Evolutionary conservation across 2,113 vertebrate species (phyloP).

Genomic region (Chaetorhynchus papuensis): DNA sequence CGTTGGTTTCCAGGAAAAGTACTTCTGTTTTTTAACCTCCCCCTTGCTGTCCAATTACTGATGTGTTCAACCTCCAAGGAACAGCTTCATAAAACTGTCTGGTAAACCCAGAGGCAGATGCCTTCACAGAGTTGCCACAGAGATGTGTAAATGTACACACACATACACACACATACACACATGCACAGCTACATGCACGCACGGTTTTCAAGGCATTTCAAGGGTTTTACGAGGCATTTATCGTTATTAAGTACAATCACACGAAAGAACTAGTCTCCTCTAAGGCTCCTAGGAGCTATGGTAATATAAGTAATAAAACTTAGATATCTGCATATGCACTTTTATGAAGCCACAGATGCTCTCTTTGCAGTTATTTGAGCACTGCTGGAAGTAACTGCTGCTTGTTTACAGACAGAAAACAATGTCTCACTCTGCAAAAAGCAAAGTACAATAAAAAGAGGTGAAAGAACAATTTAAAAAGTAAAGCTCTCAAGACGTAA

Average conservation of each 20-base stretch:
- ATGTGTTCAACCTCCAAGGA: neutral
- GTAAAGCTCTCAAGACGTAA: neutral
- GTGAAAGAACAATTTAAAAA: neutral
- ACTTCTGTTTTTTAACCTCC: constrained; percentile 52
- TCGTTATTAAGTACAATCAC: neutral
- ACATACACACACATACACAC: accelerated
- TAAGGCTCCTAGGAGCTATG: neutral
- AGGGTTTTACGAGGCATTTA: constrained; percentile 3
- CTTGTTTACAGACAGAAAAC: neutral
- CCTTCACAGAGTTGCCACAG: neutral
- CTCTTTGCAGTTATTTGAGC: neutral
- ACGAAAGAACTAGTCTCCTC: neutral
- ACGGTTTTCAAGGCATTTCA: neutral
- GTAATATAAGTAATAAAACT: neutral
- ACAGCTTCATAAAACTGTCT: neutral
- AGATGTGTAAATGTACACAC: neutral
- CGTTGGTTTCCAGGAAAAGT: constrained; percentile 66
- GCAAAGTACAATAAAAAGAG: neutral
- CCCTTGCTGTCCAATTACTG: constrained; percentile 40
- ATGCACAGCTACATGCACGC: accelerated
- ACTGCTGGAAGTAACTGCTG: neutral
- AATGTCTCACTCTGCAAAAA: neutral
- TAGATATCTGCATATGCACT: neutral
- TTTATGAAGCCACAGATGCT: neutral
- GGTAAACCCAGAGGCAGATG: neutral